These are phyloP conservation scores for Rhyzopertha dominica DNA, from an alignment of 1,140 invertebrate genomes.

Conservation along the genomic window DNA sequence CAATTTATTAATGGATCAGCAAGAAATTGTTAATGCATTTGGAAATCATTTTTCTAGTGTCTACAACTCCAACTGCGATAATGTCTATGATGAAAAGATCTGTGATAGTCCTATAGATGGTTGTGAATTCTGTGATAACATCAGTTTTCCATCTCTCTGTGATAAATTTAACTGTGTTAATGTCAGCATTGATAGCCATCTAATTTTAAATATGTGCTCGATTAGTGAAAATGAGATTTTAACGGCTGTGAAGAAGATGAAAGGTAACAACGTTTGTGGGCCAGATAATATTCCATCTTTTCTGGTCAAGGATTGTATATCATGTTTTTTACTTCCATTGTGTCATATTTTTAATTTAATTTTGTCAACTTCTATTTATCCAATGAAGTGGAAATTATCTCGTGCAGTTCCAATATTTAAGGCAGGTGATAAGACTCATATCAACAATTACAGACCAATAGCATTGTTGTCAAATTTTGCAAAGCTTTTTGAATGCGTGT, in stretches of 20 bases:
- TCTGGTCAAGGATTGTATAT: constrained; percentile 1
- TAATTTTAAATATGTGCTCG: no score
- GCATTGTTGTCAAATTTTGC: neutral
- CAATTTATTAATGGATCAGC: no score
- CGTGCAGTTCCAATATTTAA: constrained; percentile 1
- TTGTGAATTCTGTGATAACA: no score
- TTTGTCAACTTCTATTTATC: neutral
- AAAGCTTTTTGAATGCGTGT: neutral
- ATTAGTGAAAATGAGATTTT: neutral
- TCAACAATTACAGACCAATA: constrained; percentile 1
- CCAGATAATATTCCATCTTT: constrained; percentile 6
- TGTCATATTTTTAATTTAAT: constrained; percentile 5
- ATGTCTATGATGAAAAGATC: no score
- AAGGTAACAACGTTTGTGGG: neutral
- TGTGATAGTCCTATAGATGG: no score
- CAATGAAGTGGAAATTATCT: neutral
- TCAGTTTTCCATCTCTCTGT: no score
- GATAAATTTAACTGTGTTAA: no score
- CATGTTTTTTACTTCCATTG: neutral
- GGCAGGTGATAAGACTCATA: neutral
- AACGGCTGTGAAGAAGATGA: constrained; percentile 3
- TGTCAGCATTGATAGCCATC: no score
- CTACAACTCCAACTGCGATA: no score
- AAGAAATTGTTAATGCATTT: no score
- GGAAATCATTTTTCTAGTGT: no score